phyloP scores from a whole-genome alignment of 37 sponge, comb jelly and placozoan species.

The Theonella swinhoei region DNA sequence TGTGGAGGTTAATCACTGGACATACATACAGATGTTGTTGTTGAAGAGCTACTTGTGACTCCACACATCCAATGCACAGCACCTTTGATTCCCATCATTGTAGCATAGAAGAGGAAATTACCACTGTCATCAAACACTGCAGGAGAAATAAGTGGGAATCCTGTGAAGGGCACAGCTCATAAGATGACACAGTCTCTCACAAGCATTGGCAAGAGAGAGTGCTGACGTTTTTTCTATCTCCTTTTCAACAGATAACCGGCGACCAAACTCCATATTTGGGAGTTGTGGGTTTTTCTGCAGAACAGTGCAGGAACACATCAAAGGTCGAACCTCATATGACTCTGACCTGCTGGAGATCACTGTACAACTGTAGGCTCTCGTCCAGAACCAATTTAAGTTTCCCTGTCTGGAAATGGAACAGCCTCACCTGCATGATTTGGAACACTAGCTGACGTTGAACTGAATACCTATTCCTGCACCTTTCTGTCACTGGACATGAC shows the following conservation, averaged over 20 bases:
- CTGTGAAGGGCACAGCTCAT: neutral
- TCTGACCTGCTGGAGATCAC: constrained; percentile 76
- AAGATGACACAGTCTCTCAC: constrained; percentile 36
- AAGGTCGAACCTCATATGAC: neutral
- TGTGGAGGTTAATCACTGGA: constrained; percentile 78
- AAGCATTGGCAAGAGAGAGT: constrained; percentile 48
- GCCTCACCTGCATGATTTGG: constrained; percentile 60
- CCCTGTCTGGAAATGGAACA: constrained; percentile 88
- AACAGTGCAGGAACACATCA: neutral
- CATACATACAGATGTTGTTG: neutral
- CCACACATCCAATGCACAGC: neutral
- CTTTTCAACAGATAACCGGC: constrained; percentile 86
- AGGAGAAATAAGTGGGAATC: neutral
- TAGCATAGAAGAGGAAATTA: constrained; percentile 83
- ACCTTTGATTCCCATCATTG: constrained; percentile 95
- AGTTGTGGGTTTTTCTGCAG: constrained; percentile 55
- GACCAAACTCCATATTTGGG: constrained; percentile 93
- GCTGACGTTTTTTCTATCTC: constrained; percentile 85
- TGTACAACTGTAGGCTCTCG: constrained; percentile 75
- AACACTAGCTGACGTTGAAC: neutral
- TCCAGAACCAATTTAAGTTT: constrained; percentile 85
- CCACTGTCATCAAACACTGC: constrained; percentile 94
- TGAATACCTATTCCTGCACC: constrained; percentile 24
- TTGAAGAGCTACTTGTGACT: neutral
- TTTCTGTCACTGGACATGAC: constrained; percentile 86